These are phyloP conservation scores for Drosophila demipolita DNA, from an alignment of 2,888 invertebrate genomes.

Conservation along the genomic window DNA sequence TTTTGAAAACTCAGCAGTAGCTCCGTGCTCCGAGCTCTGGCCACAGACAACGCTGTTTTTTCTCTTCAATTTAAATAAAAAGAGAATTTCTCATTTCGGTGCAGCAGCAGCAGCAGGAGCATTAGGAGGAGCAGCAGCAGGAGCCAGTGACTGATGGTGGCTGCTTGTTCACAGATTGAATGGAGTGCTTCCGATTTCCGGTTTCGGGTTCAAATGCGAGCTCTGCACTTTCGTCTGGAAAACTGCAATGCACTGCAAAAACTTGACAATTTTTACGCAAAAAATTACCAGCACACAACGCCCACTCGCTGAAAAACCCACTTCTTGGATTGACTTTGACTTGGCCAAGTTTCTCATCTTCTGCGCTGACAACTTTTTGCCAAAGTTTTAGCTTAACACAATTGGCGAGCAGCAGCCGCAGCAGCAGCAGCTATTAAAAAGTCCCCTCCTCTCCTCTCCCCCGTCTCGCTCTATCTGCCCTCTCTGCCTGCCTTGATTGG, in stretches of 20 bases:
- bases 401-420: slow-evolving; percentile 17
- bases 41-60: slow-evolving; percentile 49
- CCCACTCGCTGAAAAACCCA: not conserved
- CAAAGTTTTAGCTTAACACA: slow-evolving; percentile 33
- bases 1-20: slow-evolving; percentile 65
- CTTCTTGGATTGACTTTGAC: slow-evolving; percentile 52
- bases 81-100: slow-evolving; percentile 70
- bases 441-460: not conserved
- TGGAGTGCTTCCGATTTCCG: slow-evolving; percentile 82
- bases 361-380: slow-evolving; percentile 46
- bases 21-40: slow-evolving; percentile 1
- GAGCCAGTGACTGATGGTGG: slow-evolving; percentile 54
- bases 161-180: slow-evolving; percentile 77
- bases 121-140: not conserved
- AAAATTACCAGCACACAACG: not conserved
- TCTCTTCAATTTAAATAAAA: slow-evolving; percentile 74
- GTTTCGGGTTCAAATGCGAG: slow-evolving; percentile 57
- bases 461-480: not conserved
- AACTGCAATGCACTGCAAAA: slow-evolving; percentile 67
- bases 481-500: slow-evolving; percentile 4
- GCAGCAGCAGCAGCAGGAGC: slow-evolving; percentile 32
- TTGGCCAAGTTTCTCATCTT: slow-evolving; percentile 58
- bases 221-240: slow-evolving; percentile 75
- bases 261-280: slow-evolving; percentile 53
- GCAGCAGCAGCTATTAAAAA: slow-evolving; percentile 6